Evolutionary conservation across 1,140 invertebrate genomes (phyloP), one percentile per base, ranked within the genome.

Genomic region (Drosophila orena): DNA sequence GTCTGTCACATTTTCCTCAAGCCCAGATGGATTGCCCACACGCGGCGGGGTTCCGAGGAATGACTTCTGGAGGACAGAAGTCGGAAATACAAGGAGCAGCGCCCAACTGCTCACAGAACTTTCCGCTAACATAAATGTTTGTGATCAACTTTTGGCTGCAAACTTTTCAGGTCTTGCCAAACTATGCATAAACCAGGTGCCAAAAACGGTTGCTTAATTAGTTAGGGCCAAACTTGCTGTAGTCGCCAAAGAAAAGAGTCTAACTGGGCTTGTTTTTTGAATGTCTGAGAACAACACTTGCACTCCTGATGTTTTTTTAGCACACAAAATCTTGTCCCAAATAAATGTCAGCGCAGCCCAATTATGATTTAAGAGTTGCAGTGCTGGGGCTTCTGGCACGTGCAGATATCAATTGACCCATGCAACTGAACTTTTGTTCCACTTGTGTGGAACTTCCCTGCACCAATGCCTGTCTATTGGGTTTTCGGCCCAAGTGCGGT

Each of bases 171-270:
- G 55, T 65, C 61, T 66, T 24, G 61, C 11, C 17, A 22, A 56
- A 65, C 47, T 80, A 57, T 54, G 55, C 35, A 44, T 64, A 64
- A 76, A 66, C 49, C 62, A 86, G 81, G 81, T 86, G 81, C 68
- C 73, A 86, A 81, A 74, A 86, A 68, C 66, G 52, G 43, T 52
- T 56, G 71, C 77, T 56, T 85, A 84, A 84, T 83, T 84, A 84
- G 73, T 81, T 73, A 38, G 35, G 27, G 30, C 17, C 17, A 47
- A 70, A 47, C 44, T 59, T 68, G 49, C 22, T 20, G 52, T 30
- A 35, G 17, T n/a, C 46, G 38, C 38, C 38, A n/a, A 27, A 50
- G 38, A 22, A 30, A 17, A 30, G 42, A 34, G 49, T 70, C 50
- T 40, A 22, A 46, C 49, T 27, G 42, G n/a, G 24, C 69, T 70